A percentile compares a stretch with the other conserved stretches of the same genome.
Evolutionary conservation across 2,888 invertebrate genomes (phyloP).

Genomic region (Lasius platythorax): DNA sequence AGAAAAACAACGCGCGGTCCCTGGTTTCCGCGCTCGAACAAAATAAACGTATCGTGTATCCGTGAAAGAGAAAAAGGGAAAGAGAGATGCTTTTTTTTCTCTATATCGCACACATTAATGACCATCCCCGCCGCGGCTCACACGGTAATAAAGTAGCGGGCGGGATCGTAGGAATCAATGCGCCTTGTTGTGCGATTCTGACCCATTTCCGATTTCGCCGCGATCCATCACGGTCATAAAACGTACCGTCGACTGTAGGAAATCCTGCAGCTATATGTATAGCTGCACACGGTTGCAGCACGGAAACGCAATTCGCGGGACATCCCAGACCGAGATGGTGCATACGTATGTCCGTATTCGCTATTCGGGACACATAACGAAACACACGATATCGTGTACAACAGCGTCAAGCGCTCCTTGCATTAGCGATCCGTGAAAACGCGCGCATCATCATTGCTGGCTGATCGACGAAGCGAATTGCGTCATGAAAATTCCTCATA

Average conservation of each 20-base stretch:
- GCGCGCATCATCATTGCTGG: background rate
- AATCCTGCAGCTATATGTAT: background rate
- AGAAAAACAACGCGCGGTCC: slow-evolving; percentile 42
- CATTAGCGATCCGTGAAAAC: slow-evolving; percentile 43
- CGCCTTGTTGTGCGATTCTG: slow-evolving; percentile 54
- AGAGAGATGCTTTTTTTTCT: background rate
- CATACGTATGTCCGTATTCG: background rate
- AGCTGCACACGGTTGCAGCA: slow-evolving; percentile 35
- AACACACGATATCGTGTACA: slow-evolving; percentile 24
- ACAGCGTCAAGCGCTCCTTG: slow-evolving; percentile 40
- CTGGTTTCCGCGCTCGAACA: slow-evolving; percentile 29
- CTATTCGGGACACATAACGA: slow-evolving; percentile 27
- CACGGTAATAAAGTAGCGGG: slow-evolving; percentile 68
- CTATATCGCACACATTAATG: slow-evolving; percentile 63
- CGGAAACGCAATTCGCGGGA: slow-evolving; percentile 56
- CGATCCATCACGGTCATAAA: slow-evolving; percentile 57
- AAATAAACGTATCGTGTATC: slow-evolving; percentile 42
- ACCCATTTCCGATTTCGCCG: slow-evolving; percentile 66
- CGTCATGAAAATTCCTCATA: slow-evolving; percentile 44
- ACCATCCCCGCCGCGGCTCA: slow-evolving; percentile 54
- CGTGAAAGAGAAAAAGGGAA: background rate
- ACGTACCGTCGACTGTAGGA: slow-evolving; percentile 34
- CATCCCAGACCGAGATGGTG: slow-evolving; percentile 41
- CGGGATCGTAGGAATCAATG: slow-evolving; percentile 66
- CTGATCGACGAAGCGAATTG: background rate